These are phyloP conservation scores for Peromyscus maniculatus DNA, from an alignment of 2,113 vertebrate species.

Conservation along the genomic window DNA sequence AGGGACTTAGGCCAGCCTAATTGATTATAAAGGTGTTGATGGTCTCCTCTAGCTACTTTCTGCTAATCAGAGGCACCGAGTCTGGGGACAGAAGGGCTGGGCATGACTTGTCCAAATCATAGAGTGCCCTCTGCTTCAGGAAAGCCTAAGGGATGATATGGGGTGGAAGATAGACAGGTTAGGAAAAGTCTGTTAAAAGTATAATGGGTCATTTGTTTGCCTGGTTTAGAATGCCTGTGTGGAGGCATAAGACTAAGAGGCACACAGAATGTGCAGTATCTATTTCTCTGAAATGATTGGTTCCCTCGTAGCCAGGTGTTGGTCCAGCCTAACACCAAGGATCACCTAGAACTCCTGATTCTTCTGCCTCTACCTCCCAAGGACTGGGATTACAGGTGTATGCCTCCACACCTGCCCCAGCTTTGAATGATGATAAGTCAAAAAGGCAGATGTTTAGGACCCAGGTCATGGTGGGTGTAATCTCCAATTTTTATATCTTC, in stretches of 20 bases:
- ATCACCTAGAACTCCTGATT: not conserved
- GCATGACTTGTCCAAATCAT: not conserved
- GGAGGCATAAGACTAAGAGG: too few species aligned
- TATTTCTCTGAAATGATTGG: not conserved
- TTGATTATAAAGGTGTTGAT: not conserved
- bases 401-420: not conserved
- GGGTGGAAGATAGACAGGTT: not conserved
- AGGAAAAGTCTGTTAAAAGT: not conserved
- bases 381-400: not conserved
- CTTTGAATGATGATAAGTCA: not conserved
- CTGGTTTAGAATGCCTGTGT: not conserved
- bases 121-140: not conserved
- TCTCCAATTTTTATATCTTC: not conserved
- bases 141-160: not conserved
- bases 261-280: too few species aligned
- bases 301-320: too few species aligned
- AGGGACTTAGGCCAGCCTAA: not conserved
- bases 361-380: not conserved
- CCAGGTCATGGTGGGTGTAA: not conserved
- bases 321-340: not conserved
- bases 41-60: not conserved
- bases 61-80: not conserved
- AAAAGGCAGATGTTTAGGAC: not conserved
- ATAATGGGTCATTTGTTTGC: not conserved
- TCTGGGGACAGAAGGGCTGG: not conserved